Evolutionary conservation across 1,140 invertebrate species (phyloP).

Genomic region (Bombus confusus): DNA sequence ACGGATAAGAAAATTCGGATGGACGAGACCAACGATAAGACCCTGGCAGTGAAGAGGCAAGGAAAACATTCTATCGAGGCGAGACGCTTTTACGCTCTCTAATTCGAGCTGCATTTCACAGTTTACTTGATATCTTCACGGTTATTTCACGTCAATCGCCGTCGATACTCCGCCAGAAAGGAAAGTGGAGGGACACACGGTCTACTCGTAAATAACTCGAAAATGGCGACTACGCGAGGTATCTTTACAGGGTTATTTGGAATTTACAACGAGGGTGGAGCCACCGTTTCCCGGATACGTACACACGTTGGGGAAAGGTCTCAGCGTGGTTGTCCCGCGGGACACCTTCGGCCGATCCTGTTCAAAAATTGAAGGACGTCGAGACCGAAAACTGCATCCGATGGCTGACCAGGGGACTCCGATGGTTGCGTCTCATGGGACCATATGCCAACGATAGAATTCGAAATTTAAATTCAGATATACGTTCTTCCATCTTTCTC

Average conservation of each 20-base stretch:
- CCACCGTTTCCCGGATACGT: constrained; percentile 60
- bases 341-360: constrained; percentile 73
- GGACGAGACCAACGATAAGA: neutral
- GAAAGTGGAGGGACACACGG: neutral
- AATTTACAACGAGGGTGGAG: constrained; percentile 75
- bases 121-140: constrained; percentile 47
- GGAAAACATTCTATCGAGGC: neutral
- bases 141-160: constrained; percentile 62
- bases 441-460: constrained; percentile 56
- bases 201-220: constrained; percentile 66
- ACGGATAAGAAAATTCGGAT: neutral
- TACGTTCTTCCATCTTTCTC: constrained; percentile 17
- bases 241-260: constrained; percentile 71
- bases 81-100: constrained; percentile 22
- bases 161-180: constrained; percentile 19
- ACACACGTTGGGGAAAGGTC: constrained; percentile 47
- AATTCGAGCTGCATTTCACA: constrained; percentile 34
- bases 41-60: neutral
- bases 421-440: constrained; percentile 62
- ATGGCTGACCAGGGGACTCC: constrained; percentile 77
- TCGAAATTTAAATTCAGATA: constrained; percentile 81
- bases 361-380: constrained; percentile 80
- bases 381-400: constrained; percentile 78
- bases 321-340: constrained; percentile 68
- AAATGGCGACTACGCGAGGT: constrained; percentile 66